These are phyloP conservation scores for Microlaimidae sp. DNA, from an alignment of 2,888 invertebrate genomes.

Conservation along the genomic window DNA sequence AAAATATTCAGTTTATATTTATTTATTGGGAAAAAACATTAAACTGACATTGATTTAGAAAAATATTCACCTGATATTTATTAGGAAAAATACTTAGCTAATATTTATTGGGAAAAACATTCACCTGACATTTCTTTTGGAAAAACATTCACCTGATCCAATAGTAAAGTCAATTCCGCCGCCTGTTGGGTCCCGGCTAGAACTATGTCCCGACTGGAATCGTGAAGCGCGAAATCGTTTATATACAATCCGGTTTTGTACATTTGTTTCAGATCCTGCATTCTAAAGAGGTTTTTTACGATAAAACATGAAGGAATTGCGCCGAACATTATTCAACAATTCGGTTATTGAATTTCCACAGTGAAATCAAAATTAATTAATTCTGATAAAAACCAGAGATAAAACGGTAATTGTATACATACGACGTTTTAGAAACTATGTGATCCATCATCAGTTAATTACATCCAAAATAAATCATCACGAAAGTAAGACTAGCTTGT, in stretches of 20 bases:
- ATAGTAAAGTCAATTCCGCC: slow-evolving; percentile 77
- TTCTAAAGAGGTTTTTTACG: slow-evolving; percentile 39
- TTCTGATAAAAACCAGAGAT: neutral
- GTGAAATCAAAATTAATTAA: slow-evolving; percentile 9
- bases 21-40: too few relatives aligned
- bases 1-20: too few relatives aligned
- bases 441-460: too few relatives aligned
- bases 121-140: too few relatives aligned
- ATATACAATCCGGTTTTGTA: slow-evolving; percentile 83
- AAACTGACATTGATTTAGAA: too few relatives aligned
- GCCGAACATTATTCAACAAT: neutral
- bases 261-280: slow-evolving; percentile 80
- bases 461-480: too few relatives aligned
- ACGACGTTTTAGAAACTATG: too few relatives aligned
- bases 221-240: slow-evolving; percentile 96
- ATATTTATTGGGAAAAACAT: too few relatives aligned
- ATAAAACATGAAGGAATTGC: neutral
- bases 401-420: too few relatives aligned
- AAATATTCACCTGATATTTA: too few relatives aligned
- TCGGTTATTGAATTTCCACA: neutral
- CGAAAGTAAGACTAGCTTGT: too few relatives aligned
- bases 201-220: slow-evolving; percentile 89
- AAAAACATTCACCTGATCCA: slow-evolving; percentile 53
- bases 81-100: too few relatives aligned
- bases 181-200: slow-evolving; percentile 91